Evolutionary conservation across 1,140 invertebrate genomes (phyloP), one percentile per base, ranked within the genome.

Genomic region (Diachasmimorpha longicaudata): DNA sequence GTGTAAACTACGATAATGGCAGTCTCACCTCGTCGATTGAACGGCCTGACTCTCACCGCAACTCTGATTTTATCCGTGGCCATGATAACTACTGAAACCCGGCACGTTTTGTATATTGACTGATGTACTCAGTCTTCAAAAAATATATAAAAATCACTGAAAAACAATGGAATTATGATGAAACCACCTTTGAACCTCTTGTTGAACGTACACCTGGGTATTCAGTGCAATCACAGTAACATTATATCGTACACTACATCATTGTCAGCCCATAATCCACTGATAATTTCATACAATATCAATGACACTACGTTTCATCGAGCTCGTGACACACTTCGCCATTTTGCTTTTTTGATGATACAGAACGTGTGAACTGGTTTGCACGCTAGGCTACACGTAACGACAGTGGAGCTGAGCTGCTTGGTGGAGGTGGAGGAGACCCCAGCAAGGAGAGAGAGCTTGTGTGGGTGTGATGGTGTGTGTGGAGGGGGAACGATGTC

Each of bases 41-140:
- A 96, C 85, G 97, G 97, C 88, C 97, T 93, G 85, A 99, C 96
- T 87, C 97, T 93, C 81, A 99, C 96, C 82, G 96, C 97, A 80
- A 99, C 97, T 92, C 97, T 97, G 85, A 99, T 97, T 93, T 98
- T 98, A 93, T 95, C 94, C 90, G 93, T 93, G 85, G 94, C 92
- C 94, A 95, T 95, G 80, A 77, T 81, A 72, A 77, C 80, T 78
- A 0, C 36, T n/a, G 14, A 36, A 48, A 48, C 19, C 21, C 11
- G 37, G 31, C 19, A 55, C 14, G 9, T 16, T 5, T 36, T 16
- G 42, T 21, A 13, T 21, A 44, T 42, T 44, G n/a, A 55, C 21
- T 31, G n/a, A 55, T 19, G 19, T 23, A 55, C 16, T 46, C 48
- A 58, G 72, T 69, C 55, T 68, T 52, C n/a, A n/a, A n/a, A n/a